Percentiles rank a stretch among this genome's conserved stretches.
phyloP scores from a whole-genome alignment of 2,797 vertebrate species.

The Loriculus beryllinus region DNA sequence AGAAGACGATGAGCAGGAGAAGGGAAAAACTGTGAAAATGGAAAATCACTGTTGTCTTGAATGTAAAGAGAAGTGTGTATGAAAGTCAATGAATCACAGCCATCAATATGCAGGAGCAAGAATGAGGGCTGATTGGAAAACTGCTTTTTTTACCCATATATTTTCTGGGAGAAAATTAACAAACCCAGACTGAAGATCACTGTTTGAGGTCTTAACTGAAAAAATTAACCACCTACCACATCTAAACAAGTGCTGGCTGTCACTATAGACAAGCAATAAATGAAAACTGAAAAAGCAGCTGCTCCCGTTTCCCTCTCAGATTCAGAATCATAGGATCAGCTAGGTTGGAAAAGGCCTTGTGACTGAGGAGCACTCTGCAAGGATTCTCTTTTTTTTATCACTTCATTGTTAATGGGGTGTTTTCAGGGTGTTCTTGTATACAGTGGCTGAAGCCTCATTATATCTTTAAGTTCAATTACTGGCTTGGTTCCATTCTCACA shows the following conservation, averaged over 20 bases:
- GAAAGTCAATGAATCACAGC: background rate
- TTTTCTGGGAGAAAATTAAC: background rate
- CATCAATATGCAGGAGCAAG: background rate
- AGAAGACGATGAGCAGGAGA: background rate
- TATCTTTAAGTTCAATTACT: slow-evolving; percentile 17
- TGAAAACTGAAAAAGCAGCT: background rate
- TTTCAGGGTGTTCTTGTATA: background rate
- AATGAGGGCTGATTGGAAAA: background rate
- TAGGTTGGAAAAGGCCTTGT: background rate
- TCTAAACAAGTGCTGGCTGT: background rate
- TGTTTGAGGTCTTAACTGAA: background rate
- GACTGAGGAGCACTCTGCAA: background rate
- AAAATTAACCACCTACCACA: background rate
- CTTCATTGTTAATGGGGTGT: background rate
- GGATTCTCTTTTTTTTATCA: background rate
- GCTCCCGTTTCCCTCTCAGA: background rate
- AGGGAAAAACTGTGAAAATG: background rate
- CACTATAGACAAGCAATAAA: background rate
- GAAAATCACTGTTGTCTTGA: background rate
- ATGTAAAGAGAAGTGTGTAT: background rate
- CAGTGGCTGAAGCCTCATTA: background rate
- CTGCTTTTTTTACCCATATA: background rate
- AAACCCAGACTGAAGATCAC: background rate
- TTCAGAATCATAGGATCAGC: background rate
- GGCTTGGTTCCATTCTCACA: background rate